Evolutionary conservation across 2,113 vertebrate genomes (phyloP).

Genomic region (Danionella cerebrum): DNA sequence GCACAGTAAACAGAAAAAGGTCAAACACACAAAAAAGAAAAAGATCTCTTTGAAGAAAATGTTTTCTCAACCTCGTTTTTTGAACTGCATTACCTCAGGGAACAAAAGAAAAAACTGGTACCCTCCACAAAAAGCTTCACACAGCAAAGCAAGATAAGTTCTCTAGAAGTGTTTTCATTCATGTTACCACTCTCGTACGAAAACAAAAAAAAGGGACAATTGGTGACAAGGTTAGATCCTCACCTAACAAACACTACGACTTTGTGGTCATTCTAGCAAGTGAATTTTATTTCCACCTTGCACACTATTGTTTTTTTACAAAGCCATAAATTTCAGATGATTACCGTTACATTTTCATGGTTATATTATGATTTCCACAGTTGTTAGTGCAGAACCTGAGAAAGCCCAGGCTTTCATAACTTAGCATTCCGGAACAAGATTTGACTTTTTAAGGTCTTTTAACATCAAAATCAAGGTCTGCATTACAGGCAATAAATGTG

Average conservation of each 20-base stretch:
- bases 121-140: no score
- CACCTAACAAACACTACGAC: constrained; percentile 28
- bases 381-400: no score
- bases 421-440: constrained; percentile 3
- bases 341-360: neutral
- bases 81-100: neutral
- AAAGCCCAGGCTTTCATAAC: neutral
- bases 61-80: neutral
- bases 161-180: no score
- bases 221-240: constrained; percentile 3
- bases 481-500: neutral
- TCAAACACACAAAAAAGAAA: neutral
- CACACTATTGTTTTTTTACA: constrained; percentile 18
- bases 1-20: neutral
- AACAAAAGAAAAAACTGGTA: no score
- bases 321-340: constrained; percentile 14
- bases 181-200: no score
- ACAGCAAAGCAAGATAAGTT: no score
- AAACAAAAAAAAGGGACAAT: neutral
- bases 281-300: constrained; percentile 37
- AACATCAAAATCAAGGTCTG: no score
- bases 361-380: no score
- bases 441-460: no score
- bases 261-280: constrained; percentile 25
- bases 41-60: no score